phyloP scores from a whole-genome alignment of 2,113 vertebrate genomes.

The Piaya cayana region DNA sequence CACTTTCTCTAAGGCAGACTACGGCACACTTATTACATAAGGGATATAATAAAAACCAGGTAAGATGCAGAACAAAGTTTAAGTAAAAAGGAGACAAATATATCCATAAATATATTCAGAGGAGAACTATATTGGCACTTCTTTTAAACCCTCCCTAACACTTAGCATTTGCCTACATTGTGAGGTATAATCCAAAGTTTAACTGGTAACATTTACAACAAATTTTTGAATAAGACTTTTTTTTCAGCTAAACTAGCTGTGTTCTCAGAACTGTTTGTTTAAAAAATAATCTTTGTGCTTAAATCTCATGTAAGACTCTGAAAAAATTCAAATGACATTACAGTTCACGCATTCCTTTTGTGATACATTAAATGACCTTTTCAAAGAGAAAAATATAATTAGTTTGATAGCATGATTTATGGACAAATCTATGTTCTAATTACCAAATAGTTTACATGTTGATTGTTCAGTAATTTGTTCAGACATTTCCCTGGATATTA shows the following conservation, averaged over 20 bases:
- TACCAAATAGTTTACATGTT: not conserved
- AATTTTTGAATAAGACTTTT: accelerated
- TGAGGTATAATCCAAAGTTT: not conserved
- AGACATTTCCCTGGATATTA: not conserved
- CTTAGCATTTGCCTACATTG: not conserved
- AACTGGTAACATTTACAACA: not conserved
- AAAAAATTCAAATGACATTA: not conserved
- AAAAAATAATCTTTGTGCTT: not conserved
- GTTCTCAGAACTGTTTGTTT: not conserved
- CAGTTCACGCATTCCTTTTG: not conserved
- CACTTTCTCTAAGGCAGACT: not conserved
- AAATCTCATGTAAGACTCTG: not conserved
- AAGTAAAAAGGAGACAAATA: not conserved
- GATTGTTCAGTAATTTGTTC: not conserved
- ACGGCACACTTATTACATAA: not conserved
- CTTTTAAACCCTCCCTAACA: not conserved
- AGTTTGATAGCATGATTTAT: not conserved
- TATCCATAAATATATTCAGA: not conserved
- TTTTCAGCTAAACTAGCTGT: not conserved
- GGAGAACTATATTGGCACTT: not conserved
- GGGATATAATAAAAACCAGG: not conserved
- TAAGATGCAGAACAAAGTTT: not conserved
- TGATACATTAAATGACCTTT: conserved; percentile 18
- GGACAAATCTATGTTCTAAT: not conserved
- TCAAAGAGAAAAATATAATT: not conserved